Evolutionary conservation across 2,113 vertebrate genomes (phyloP).

Genomic region (Micronycteris hirsuta): DNA sequence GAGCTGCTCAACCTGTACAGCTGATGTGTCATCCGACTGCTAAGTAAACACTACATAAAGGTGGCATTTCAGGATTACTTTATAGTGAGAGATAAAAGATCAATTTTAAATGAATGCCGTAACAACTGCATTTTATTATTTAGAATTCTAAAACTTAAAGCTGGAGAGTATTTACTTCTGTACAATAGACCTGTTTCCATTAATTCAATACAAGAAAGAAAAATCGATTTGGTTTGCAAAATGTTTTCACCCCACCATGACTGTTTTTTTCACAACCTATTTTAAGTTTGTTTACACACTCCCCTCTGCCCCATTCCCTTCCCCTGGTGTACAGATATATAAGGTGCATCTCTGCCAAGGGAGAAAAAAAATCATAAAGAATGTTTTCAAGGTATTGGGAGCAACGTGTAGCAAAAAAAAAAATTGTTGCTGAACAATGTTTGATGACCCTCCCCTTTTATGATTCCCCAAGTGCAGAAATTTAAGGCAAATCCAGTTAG

Average conservation of each 20-base stretch:
- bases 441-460: neutral
- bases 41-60: constrained; percentile 59
- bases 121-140: constrained; percentile 18
- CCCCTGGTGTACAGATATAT: neutral
- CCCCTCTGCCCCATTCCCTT: neutral
- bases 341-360: neutral
- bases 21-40: constrained; percentile 46
- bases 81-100: constrained; percentile 59
- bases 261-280: neutral
- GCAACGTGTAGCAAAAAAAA: neutral
- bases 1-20: constrained; percentile 62
- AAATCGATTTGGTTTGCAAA: neutral
- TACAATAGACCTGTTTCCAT: neutral
- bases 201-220: neutral
- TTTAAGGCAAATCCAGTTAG: neutral
- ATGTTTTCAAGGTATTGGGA: neutral
- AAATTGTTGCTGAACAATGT: neutral
- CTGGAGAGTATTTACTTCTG: neutral
- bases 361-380: neutral
- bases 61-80: constrained; percentile 37
- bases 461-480: neutral
- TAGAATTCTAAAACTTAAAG: constrained; percentile 24
- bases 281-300: neutral
- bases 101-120: neutral
- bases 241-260: neutral